A percentile compares a stretch with the other conserved stretches of the same genome.
Evolutionary conservation across 2,888 invertebrate species (phyloP).

Genomic region (Argyresthia albistria): DNA sequence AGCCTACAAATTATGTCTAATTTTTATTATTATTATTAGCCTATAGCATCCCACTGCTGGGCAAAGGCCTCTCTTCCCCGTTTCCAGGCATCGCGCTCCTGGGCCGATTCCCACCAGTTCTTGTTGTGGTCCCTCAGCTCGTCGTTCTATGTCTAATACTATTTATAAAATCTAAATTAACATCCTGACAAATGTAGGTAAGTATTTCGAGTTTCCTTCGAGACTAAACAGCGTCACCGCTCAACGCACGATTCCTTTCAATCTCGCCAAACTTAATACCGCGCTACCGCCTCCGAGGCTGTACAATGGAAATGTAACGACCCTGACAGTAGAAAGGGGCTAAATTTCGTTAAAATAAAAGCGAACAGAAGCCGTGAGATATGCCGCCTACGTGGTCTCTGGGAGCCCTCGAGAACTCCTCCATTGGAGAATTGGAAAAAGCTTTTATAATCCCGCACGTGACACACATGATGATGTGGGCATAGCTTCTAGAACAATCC

Average conservation of each 20-base stretch:
- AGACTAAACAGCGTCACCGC: constrained; percentile 30
- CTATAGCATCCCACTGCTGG: too few relatives aligned
- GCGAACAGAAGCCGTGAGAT: constrained; percentile 65
- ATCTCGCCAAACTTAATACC: constrained; percentile 61
- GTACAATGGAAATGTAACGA: constrained; percentile 68
- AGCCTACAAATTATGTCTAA: too few relatives aligned
- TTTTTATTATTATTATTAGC: too few relatives aligned
- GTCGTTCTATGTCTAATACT: too few relatives aligned
- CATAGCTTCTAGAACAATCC: constrained; percentile 1
- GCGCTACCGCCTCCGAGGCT: constrained; percentile 30
- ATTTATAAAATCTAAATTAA: too few relatives aligned
- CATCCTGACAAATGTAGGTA: too few relatives aligned
- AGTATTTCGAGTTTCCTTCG: too few relatives aligned
- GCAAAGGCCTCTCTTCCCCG: too few relatives aligned
- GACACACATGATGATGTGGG: constrained; percentile 61
- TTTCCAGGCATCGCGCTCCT: too few relatives aligned
- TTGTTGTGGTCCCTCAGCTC: too few relatives aligned
- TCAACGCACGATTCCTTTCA: constrained; percentile 61
- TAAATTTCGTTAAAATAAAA: constrained; percentile 72
- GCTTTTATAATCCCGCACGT: constrained; percentile 71
- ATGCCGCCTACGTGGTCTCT: constrained; percentile 68
- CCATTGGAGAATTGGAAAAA: constrained; percentile 72
- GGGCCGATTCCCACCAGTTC: too few relatives aligned
- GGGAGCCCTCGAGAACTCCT: constrained; percentile 51
- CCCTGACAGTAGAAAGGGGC: constrained; percentile 56